Evolutionary conservation across 2,888 invertebrate species (phyloP).

Genomic region (Ennomos fuscantarius): DNA sequence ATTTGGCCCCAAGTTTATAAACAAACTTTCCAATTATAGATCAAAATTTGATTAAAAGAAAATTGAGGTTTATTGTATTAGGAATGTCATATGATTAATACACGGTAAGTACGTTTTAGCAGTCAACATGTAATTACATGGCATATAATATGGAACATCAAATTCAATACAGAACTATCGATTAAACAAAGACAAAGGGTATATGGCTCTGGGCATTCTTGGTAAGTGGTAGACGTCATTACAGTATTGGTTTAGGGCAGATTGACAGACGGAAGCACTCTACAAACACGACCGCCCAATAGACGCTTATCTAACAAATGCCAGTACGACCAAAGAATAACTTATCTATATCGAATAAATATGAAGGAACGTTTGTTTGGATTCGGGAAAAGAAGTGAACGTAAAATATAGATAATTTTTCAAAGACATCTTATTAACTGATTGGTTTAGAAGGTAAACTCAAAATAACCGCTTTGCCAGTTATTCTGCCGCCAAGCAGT

Average conservation of each 20-base stretch:
- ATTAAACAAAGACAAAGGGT: conserved; percentile 50
- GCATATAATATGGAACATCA: conserved; percentile 6
- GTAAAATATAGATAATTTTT: background rate
- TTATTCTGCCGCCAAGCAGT: no score
- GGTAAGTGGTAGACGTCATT: conserved; percentile 63
- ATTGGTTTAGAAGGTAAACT: no score
- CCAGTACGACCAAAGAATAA: conserved; percentile 41
- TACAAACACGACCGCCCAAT: conserved; percentile 55
- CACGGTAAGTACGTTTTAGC: no score
- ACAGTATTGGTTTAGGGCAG: conserved; percentile 66
- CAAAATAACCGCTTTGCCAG: no score
- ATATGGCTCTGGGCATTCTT: conserved; percentile 46
- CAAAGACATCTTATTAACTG: no score
- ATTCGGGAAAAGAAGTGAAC: conserved; percentile 6
- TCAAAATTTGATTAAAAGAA: conserved; percentile 6
- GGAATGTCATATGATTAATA: no score
- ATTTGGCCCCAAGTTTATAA: conserved; percentile 23
- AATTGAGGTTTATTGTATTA: no score
- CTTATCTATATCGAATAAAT: conserved; percentile 33
- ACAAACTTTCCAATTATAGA: conserved; percentile 25
- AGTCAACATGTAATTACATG: conserved; percentile 1
- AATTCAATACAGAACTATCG: conserved; percentile 18
- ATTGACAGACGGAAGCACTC: conserved; percentile 59
- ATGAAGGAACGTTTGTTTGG: conserved; percentile 15
- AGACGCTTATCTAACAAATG: conserved; percentile 46